Evolutionary conservation across 2,888 invertebrate species (phyloP).

Genomic region (Smittia sp.): DNA sequence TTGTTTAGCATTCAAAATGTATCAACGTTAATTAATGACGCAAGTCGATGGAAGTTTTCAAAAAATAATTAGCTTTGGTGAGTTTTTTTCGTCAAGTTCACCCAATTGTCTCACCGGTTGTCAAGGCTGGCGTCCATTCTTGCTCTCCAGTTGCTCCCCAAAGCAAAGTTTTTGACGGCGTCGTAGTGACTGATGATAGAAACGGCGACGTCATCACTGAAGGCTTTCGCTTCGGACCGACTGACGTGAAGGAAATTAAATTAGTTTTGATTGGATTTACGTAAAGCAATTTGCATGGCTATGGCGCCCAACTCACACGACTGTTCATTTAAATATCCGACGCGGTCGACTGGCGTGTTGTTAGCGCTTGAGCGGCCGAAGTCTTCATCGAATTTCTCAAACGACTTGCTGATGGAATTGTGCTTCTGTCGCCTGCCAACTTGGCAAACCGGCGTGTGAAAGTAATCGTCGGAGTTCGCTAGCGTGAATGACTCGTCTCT

Average conservation of each 20-base stretch:
- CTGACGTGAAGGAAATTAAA: conserved; percentile 5
- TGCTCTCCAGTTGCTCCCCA: conserved; percentile 97
- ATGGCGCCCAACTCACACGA: neutral
- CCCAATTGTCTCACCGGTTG: conserved; percentile 69
- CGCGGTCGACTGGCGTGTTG: conserved; percentile 31
- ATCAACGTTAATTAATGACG: neutral
- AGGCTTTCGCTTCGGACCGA: conserved; percentile 33
- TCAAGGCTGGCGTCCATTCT: conserved; percentile 94
- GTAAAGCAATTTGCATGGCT: conserved; percentile 4
- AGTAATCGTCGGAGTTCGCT: conserved; percentile 49
- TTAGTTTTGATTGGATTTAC: neutral
- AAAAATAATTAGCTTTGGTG: neutral
- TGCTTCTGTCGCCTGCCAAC: neutral
- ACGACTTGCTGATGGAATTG: conserved; percentile 1
- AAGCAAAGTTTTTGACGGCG: conserved; percentile 59
- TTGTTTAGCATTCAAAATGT: conserved; percentile 11
- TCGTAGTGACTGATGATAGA: conserved; percentile 44
- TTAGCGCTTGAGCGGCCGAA: conserved; percentile 17
- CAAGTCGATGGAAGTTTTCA: neutral
- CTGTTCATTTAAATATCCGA: neutral
- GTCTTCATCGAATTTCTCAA: conserved; percentile 34
- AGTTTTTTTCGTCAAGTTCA: neutral
- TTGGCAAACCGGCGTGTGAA: conserved; percentile 49
- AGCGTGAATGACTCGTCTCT: conserved; percentile 44
- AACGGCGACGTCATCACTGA: conserved; percentile 44